Conservation (phyloP, 2,113 vertebrate species). For the Speoplatyrhinus poulsoni region DNA sequence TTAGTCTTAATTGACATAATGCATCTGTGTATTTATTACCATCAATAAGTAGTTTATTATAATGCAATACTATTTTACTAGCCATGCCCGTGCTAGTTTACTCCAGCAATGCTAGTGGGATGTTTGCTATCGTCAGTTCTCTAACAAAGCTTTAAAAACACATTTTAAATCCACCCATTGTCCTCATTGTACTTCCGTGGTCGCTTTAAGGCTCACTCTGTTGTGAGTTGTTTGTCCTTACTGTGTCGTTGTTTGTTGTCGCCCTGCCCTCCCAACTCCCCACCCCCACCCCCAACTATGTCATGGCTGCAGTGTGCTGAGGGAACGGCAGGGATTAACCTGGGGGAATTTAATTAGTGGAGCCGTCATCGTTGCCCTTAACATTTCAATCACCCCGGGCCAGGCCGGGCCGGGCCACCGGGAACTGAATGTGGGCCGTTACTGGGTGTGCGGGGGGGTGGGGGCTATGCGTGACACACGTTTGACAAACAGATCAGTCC, state of each 20-base stretch:
- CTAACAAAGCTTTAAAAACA: background rate
- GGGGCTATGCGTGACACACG: constrained; percentile 37
- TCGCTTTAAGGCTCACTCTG: constrained; percentile 23
- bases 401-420: constrained; percentile 39
- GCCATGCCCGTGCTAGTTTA: too few relatives aligned
- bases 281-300: constrained; percentile 31
- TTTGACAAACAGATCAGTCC: constrained; percentile 71
- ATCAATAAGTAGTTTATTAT: too few relatives aligned
- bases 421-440: constrained; percentile 52
- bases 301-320: constrained; percentile 67
- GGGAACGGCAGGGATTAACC: constrained; percentile 89
- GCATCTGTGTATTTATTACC: too few relatives aligned
- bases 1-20: too few relatives aligned
- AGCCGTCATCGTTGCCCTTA: constrained; percentile 84
- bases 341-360: constrained; percentile 94
- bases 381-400: constrained; percentile 87
- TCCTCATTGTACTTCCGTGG: constrained; percentile 21
- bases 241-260: constrained; percentile 65
- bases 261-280: constrained; percentile 14
- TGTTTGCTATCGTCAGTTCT: too few relatives aligned
- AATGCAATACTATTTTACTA: too few relatives aligned
- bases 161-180: constrained; percentile 4
- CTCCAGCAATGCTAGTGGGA: too few relatives aligned
- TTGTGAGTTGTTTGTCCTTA: constrained; percentile 32
- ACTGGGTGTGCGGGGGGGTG: constrained; percentile 10